These are phyloP conservation scores for Micoletzkya japonica DNA, from an alignment of 2,888 invertebrate species.

Conservation along the genomic window DNA sequence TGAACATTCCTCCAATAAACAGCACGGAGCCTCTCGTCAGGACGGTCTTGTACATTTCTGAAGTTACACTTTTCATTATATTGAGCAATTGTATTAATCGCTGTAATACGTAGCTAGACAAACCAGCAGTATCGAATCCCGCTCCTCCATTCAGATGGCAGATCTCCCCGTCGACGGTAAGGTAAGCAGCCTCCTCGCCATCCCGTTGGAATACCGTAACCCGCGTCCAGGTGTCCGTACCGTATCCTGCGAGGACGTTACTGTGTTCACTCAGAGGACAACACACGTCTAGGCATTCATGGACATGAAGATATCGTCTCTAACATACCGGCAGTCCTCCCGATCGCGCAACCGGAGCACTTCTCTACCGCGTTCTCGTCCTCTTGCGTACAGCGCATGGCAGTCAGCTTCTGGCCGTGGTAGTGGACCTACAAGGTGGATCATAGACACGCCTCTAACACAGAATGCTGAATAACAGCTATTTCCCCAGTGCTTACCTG, in stretches of 20 bases:
- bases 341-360: slow-evolving; percentile 19
- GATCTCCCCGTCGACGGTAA: slow-evolving; percentile 24
- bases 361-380: slow-evolving; percentile 19
- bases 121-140: slow-evolving; percentile 15
- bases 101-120: background rate
- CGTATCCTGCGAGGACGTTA: slow-evolving; percentile 10
- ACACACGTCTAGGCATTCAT: background rate
- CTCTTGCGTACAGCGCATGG: slow-evolving; percentile 8
- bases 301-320: background rate
- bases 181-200: slow-evolving; percentile 15
- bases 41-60: slow-evolving; percentile 29
- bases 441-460: background rate
- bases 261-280: too few relatives aligned
- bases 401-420: slow-evolving; percentile 24
- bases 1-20: slow-evolving; percentile 30
- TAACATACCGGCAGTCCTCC: slow-evolving; percentile 3
- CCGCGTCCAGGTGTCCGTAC: slow-evolving; percentile 17
- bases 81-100: background rate
- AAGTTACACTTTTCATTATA: background rate
- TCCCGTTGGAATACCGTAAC: slow-evolving; percentile 1
- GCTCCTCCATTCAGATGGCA: background rate
- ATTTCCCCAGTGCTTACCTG: slow-evolving; percentile 1
- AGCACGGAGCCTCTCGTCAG: slow-evolving; percentile 21
- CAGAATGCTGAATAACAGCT: background rate
- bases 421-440: slow-evolving; percentile 25